Evolutionary conservation across 2,797 vertebrate species (phyloP).

Genomic region (Pipistrellus kuhlii): DNA sequence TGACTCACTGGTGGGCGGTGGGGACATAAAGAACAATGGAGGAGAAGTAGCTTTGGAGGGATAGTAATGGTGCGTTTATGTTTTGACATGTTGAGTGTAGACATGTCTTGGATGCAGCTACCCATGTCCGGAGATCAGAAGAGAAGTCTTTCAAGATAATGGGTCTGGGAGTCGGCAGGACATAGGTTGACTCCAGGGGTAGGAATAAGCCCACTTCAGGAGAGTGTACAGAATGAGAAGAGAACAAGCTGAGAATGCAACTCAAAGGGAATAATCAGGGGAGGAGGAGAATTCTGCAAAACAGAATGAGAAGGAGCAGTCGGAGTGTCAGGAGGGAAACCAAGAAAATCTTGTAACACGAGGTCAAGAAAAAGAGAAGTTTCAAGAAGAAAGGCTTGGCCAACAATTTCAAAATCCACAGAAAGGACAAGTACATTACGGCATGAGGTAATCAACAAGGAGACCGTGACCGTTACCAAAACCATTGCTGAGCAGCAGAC

Average conservation of each 20-base stretch:
- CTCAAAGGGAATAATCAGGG: not conserved
- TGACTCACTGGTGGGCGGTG: not conserved
- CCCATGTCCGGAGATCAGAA: slow-evolving; percentile 24
- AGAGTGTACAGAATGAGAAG: not conserved
- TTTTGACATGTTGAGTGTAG: not conserved
- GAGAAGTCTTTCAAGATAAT: not conserved
- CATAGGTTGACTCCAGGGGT: not conserved
- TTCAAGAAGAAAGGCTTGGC: not conserved
- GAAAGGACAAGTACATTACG: not conserved
- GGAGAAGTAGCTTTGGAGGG: not conserved
- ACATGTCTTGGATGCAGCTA: not conserved
- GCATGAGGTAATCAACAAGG: not conserved
- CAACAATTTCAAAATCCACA: not conserved
- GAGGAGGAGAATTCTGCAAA: not conserved
- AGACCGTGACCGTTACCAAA: not conserved
- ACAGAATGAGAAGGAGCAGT: not conserved
- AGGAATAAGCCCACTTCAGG: not conserved
- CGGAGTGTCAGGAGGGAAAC: not conserved
- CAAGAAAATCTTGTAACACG: not conserved
- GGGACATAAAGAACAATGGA: not conserved
- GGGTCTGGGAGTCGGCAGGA: not conserved
- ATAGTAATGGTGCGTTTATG: not conserved
- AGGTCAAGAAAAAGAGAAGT: not conserved
- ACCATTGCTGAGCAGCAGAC: not conserved
- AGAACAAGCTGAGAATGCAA: not conserved